Percentiles rank a stretch among this genome's conserved stretches.
Evolutionary conservation across 1,140 invertebrate genomes (phyloP).

Genomic region (Galleria mellonella): DNA sequence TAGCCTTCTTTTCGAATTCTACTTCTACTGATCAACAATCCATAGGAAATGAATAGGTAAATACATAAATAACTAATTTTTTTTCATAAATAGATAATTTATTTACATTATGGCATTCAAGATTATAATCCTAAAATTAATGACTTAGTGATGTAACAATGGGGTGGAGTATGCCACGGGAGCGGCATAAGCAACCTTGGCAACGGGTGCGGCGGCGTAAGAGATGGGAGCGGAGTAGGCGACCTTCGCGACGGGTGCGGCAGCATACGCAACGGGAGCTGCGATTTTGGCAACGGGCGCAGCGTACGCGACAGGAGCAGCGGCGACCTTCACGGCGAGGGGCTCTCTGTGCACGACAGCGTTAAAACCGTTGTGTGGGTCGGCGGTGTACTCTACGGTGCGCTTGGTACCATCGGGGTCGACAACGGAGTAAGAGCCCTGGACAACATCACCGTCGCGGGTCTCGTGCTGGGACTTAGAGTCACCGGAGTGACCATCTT

Average conservation of each 20-base stretch:
- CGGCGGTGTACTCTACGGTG: conserved; percentile 79
- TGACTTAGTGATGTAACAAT: conserved; percentile 11
- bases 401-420: conserved; percentile 80
- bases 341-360: conserved; percentile 61
- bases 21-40: no score
- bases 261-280: conserved; percentile 36
- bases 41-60: no score
- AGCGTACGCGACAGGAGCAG: conserved; percentile 26
- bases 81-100: conserved; percentile 18
- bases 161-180: conserved; percentile 3
- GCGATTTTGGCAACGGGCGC: conserved; percentile 42
- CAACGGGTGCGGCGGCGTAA: conserved; percentile 30
- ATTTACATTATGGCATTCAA: conserved; percentile 23
- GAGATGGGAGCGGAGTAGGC: conserved; percentile 10
- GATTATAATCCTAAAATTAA: conserved; percentile 1
- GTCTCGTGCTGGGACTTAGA: conserved; percentile 79
- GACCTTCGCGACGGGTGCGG: conserved; percentile 28
- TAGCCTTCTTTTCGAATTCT: no score
- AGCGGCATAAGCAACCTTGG: conserved; percentile 1
- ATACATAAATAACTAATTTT: no score
- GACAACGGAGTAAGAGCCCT: conserved; percentile 77
- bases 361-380: conserved; percentile 72
- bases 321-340: conserved; percentile 30
- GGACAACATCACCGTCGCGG: conserved; percentile 76
- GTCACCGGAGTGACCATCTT: conserved; percentile 79